A percentile compares a stretch with the other conserved stretches of the same genome.
These are phyloP conservation scores for Vespertilio murinus DNA, from an alignment of 2,797 vertebrate species.

Conservation along the genomic window DNA sequence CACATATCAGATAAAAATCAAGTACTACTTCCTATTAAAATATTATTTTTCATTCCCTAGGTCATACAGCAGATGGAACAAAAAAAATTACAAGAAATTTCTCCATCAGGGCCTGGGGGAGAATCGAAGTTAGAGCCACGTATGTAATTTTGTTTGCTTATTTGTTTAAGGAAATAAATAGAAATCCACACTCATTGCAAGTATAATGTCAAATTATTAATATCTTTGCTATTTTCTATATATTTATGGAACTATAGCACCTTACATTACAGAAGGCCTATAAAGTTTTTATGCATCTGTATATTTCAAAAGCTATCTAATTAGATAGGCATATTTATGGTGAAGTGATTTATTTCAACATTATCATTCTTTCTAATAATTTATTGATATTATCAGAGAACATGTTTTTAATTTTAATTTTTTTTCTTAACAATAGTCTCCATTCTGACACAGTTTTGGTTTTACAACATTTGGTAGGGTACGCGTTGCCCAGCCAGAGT, in stretches of 20 bases:
- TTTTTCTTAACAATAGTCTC: neutral
- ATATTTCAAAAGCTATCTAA: conserved; percentile 41
- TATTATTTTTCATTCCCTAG: conserved; percentile 79
- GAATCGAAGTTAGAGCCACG: conserved; percentile 85
- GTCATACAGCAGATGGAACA: conserved; percentile 96
- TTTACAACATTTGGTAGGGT: neutral
- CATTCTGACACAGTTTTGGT: neutral
- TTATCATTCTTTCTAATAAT: conserved; percentile 42
- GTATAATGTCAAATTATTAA: conserved; percentile 47
- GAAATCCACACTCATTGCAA: conserved; percentile 34
- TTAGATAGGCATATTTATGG: neutral
- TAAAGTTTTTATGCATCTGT: neutral
- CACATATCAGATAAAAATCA: conserved; percentile 25
- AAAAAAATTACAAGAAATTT: conserved; percentile 89
- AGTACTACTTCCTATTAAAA: conserved; percentile 45
- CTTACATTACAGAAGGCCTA: neutral
- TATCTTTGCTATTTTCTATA: conserved; percentile 32
- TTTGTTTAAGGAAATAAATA: conserved; percentile 39
- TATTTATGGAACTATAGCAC: neutral
- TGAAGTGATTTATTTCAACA: conserved; percentile 55
- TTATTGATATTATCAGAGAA: conserved; percentile 13
- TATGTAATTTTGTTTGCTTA: conserved; percentile 75
- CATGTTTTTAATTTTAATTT: neutral
- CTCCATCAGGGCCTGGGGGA: conserved; percentile 87
- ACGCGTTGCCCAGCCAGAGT: neutral